Evolutionary conservation across 2,113 vertebrate genomes (phyloP).

Genomic region (Bothrops jararaca): DNA sequence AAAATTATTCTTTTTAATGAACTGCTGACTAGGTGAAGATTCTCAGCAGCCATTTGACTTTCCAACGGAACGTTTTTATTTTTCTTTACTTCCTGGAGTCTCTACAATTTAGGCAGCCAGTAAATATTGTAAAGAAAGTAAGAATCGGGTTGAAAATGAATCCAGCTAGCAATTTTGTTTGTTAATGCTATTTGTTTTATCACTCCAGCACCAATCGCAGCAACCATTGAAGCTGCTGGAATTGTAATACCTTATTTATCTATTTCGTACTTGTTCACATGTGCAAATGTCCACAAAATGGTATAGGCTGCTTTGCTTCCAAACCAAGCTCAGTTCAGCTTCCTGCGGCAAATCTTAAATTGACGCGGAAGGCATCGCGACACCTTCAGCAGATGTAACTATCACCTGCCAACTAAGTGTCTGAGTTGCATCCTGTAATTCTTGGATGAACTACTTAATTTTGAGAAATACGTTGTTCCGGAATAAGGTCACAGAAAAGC

Average conservation of each 20-base stretch:
- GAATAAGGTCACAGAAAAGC: constrained; percentile 27
- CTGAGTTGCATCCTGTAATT: not conserved
- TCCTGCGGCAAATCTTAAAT: too few relatives aligned
- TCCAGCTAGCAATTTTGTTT: not conserved
- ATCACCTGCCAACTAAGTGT: not conserved
- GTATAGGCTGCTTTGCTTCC: not conserved
- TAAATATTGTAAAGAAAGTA: not conserved
- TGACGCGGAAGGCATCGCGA: rapidly evolving
- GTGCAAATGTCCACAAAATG: not conserved
- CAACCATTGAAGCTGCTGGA: not conserved
- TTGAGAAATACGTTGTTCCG: constrained; percentile 44
- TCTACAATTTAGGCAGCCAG: not conserved
- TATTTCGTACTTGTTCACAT: not conserved
- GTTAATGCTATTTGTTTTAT: not conserved
- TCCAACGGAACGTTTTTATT: not conserved
- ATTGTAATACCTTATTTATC: not conserved
- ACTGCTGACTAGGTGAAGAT: not conserved
- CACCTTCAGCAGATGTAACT: rapidly evolving
- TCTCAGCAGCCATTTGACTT: not conserved
- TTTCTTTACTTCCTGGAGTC: not conserved
- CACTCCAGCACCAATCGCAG: not conserved
- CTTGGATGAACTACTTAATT: constrained; percentile 57
- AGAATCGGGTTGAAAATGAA: not conserved
- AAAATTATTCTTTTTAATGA: not conserved
- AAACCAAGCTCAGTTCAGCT: not conserved